phyloP scores from a whole-genome alignment of 2,888 invertebrate species.

The Caenorhabditis becei region DNA sequence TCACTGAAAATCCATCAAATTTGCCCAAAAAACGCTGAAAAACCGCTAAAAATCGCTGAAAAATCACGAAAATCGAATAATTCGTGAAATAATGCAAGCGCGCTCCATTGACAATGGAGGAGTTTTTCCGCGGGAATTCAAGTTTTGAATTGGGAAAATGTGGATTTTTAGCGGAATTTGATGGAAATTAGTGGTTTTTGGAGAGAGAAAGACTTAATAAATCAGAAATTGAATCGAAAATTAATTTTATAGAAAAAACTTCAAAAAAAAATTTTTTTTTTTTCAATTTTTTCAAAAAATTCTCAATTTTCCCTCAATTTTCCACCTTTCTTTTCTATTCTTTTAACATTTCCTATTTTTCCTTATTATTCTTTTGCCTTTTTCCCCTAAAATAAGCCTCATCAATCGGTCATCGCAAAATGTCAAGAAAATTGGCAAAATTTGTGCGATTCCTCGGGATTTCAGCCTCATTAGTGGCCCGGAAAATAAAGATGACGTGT shows the following conservation, averaged over 20 bases:
- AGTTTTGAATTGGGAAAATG: too few relatives aligned
- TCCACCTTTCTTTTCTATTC: background rate
- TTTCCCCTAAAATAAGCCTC: conserved; percentile 22
- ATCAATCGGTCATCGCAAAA: conserved; percentile 34
- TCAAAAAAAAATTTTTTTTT: background rate
- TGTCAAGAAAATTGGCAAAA: conserved; percentile 19
- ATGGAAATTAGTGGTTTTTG: too few relatives aligned
- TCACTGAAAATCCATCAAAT: too few relatives aligned
- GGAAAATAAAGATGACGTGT: background rate
- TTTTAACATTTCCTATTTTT: background rate
- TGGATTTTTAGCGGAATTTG: too few relatives aligned
- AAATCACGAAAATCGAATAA: too few relatives aligned
- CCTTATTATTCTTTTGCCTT: background rate
- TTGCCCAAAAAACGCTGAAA: too few relatives aligned
- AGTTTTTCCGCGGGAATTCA: too few relatives aligned
- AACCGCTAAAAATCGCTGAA: too few relatives aligned
- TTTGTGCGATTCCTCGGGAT: conserved; percentile 8
- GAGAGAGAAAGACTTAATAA: too few relatives aligned
- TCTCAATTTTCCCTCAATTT: background rate
- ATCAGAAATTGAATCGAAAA: background rate
- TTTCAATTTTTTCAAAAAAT: background rate
- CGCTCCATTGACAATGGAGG: too few relatives aligned
- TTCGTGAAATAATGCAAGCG: too few relatives aligned
- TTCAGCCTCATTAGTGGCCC: conserved; percentile 4
- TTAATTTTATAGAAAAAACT: background rate